Percentiles rank a stretch among this genome's conserved stretches.
Evolutionary conservation across 53 echinoderm and acorn worm species (phyloP).

Genomic region (Luidia sarsii): DNA sequence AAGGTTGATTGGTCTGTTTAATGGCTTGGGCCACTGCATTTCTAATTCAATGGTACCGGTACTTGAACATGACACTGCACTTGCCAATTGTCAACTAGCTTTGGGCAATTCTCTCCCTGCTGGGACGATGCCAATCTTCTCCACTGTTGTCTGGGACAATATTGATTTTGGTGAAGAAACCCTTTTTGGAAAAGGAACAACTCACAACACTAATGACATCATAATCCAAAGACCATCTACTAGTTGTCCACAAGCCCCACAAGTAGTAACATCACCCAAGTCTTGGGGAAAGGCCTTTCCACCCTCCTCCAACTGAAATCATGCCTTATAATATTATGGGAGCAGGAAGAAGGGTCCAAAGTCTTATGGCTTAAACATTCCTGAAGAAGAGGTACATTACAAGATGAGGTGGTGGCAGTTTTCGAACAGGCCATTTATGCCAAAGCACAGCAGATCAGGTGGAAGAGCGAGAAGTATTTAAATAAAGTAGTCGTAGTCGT

Average conservation of each 20-base stretch:
- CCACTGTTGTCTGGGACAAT: conserved; percentile 15
- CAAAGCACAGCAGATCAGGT: conserved; percentile 53
- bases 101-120: conserved; percentile 17
- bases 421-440: conserved; percentile 68
- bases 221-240: too few species aligned
- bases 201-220: conserved; percentile 76
- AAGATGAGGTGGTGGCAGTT: conserved; percentile 50
- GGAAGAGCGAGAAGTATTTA: conserved; percentile 36
- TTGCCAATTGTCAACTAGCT: conserved; percentile 13
- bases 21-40: conserved; percentile 52
- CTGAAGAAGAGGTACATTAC: too few species aligned
- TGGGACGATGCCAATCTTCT: conserved; percentile 17
- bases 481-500: conserved; percentile 36
- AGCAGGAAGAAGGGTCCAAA: too few species aligned
- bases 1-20: conserved; percentile 65
- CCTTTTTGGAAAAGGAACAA: conserved; percentile 51
- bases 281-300: conserved; percentile 24
- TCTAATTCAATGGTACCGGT: conserved; percentile 61
- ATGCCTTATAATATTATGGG: not conserved
- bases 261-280: too few species aligned
- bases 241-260: too few species aligned
- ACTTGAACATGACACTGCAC: conserved; percentile 77
- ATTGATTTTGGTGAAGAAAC: conserved; percentile 56
- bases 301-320: not conserved
- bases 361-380: too few species aligned